Conservation (phyloP, 2,888 invertebrate species). For the Mylabris sibirica region DNA sequence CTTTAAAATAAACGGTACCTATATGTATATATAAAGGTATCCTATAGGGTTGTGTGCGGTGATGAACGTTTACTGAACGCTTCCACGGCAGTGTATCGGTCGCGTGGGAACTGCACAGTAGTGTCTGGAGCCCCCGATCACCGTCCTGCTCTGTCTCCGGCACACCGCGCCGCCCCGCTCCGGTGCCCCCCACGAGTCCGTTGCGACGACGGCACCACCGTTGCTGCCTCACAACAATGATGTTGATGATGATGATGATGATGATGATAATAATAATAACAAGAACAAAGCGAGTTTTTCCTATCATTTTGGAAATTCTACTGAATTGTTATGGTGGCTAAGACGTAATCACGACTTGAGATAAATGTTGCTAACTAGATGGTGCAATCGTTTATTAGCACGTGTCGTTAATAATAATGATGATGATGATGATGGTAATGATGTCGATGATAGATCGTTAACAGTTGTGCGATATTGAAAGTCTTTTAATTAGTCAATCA, state of each 20-base stretch:
- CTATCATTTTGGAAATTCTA: neutral
- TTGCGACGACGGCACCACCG: constrained; percentile 49
- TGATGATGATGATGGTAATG: constrained; percentile 7
- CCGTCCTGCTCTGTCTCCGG: constrained; percentile 42
- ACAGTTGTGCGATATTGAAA: neutral
- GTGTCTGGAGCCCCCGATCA: constrained; percentile 61
- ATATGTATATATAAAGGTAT: no score
- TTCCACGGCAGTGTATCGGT: constrained; percentile 63
- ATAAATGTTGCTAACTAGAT: constrained; percentile 22
- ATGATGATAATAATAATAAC: neutral
- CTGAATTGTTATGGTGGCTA: neutral
- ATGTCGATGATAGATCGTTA: constrained; percentile 2
- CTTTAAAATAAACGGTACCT: no score
- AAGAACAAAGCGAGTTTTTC: neutral
- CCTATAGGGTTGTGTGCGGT: constrained; percentile 41
- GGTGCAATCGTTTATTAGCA: constrained; percentile 23
- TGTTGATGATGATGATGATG: neutral
- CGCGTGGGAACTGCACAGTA: constrained; percentile 72
- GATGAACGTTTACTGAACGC: constrained; percentile 58
- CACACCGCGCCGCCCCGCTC: constrained; percentile 44
- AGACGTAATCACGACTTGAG: constrained; percentile 12
- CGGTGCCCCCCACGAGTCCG: constrained; percentile 51
- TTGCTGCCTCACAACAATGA: constrained; percentile 38
- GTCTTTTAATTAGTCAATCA: neutral
- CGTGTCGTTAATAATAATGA: constrained; percentile 17